Conservation (phyloP, 2,113 vertebrate genomes). For the Scomber scombrus region DNA sequence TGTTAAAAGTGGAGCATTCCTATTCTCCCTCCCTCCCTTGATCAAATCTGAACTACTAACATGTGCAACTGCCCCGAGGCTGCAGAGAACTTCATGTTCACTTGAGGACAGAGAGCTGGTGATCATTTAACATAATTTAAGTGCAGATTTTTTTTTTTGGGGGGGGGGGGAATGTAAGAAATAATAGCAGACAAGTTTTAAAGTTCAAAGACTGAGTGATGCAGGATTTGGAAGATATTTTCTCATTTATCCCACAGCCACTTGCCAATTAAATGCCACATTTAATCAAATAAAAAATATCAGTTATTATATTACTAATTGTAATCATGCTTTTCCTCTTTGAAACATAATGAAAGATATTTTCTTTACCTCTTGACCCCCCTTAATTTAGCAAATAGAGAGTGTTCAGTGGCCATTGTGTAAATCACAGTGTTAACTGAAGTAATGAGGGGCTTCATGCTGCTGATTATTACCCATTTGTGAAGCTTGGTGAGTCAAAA, state of each 20-base stretch:
- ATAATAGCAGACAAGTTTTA: background rate
- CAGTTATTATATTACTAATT: background rate
- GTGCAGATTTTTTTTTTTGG: too few species aligned
- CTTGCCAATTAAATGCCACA: constrained; percentile 4
- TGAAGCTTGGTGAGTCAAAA: too few species aligned
- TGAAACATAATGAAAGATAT: background rate
- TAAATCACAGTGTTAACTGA: too few species aligned
- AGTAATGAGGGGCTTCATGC: too few species aligned
- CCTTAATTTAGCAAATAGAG: too few species aligned
- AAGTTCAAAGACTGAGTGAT: too few species aligned
- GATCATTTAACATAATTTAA: background rate
- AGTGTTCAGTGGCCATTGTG: too few species aligned
- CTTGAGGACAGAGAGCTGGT: background rate
- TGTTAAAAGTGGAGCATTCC: background rate
- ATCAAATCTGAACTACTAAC: background rate
- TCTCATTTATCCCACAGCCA: too few species aligned
- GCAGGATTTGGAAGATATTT: too few species aligned
- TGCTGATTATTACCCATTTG: too few species aligned
- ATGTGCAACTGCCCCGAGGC: background rate
- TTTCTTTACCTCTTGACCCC: too few species aligned
- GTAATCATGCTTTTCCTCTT: background rate
- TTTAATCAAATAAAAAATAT: too few species aligned
- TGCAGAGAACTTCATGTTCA: background rate
- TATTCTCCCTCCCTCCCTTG: background rate
- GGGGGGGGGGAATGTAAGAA: background rate